Evolutionary conservation across 2,888 invertebrate genomes (phyloP).

Genomic region (Drosophila nigricruria): DNA sequence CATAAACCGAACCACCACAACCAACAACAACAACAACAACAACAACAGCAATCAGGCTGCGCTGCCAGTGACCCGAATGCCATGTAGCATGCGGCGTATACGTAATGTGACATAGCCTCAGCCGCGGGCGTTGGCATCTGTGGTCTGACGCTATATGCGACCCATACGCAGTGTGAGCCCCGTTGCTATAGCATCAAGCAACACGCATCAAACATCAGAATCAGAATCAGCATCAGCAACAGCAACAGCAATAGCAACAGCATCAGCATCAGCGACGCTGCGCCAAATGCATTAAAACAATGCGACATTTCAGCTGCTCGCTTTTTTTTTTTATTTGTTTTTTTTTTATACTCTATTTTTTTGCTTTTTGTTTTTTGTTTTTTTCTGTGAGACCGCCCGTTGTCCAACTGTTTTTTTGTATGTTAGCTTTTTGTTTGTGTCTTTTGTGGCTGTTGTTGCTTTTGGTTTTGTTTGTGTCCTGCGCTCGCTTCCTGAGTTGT

Average conservation of each 20-base stretch:
- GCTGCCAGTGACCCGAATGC: constrained; percentile 48
- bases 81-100: constrained; percentile 67
- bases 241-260: too few species aligned
- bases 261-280: constrained; percentile 38
- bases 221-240: constrained; percentile 28
- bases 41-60: constrained; percentile 47
- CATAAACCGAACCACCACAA: constrained; percentile 49
- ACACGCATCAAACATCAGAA: constrained; percentile 26
- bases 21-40: constrained; percentile 46
- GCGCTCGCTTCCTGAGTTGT: constrained; percentile 38
- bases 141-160: constrained; percentile 43
- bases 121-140: constrained; percentile 43
- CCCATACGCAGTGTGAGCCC: constrained; percentile 53
- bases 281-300: constrained; percentile 80
- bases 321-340: constrained; percentile 22
- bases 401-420: constrained; percentile 32
- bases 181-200: background rate
- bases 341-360: constrained; percentile 17
- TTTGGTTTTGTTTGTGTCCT: constrained; percentile 33
- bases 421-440: constrained; percentile 29
- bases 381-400: constrained; percentile 63
- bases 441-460: constrained; percentile 22
- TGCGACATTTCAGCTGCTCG: constrained; percentile 71
- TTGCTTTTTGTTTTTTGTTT: constrained; percentile 14
- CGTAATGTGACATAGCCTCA: constrained; percentile 57